Evolutionary conservation across 2,888 invertebrate species (phyloP), one percentile per base, ranked within the genome.

Genomic region (Acanthosoma haemorrhoidale): DNA sequence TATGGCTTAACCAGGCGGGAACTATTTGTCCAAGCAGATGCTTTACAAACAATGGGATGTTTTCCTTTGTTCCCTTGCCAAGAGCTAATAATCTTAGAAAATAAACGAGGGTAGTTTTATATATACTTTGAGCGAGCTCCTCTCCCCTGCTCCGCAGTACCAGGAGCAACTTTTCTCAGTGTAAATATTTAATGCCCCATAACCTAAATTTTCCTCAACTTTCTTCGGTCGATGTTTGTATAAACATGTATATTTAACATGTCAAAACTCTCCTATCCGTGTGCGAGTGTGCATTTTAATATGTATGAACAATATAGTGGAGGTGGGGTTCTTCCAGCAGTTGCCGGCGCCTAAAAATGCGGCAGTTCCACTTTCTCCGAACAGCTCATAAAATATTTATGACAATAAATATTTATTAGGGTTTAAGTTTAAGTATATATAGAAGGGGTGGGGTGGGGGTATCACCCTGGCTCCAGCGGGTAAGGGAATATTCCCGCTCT

Each of bases 101-200:
- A 51, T 51, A 51, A 51, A 25, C 51, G 25, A 4, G 51, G 51
- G 51, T 51, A 51, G 51, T 51, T 51, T 51, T 51, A 51, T 51
- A 51, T 51, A n/a, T n/a, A n/a, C 51, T 51, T 25, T 25, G 51
- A 51, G 34, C 34, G 36, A 34, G 18, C 60, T 34, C 25, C 6
- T 6, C 59, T 15, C 21, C 61, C 25, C n/a, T n/a, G n/a, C n/a
- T n/a, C n/a, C n/a, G 5, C 41, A 3, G 61, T 11, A 36, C 36
- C 21, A 13, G 36, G 38, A 38, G 36, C 25, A 61, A 61, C 61
- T 41, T 41, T 39, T 41, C 57, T 36, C 57, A 18, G 29, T 36
- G 41, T 71, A 71, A 71, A 71, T 71, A 71, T 69, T 71, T 69
- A 71, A 71, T 71, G 68, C 71, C 39, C 69, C 71, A 63, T 64